Conservation (phyloP, 2,888 invertebrate genomes). For the Mystacides longicornis region DNA sequence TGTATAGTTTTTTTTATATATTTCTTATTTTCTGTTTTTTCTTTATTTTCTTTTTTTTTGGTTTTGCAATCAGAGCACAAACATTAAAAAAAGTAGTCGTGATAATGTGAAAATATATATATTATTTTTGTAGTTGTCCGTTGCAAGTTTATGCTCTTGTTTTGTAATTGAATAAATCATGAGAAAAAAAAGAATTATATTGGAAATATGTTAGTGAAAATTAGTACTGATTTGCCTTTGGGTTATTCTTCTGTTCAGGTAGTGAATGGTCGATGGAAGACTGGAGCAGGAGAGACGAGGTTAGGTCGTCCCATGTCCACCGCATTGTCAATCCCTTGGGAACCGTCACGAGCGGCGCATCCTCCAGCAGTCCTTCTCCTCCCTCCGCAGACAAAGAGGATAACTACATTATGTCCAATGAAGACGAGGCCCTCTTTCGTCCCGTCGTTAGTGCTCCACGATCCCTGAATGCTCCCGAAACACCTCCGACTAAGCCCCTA, state of each 20-base stretch:
- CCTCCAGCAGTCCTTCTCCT: slow-evolving; percentile 34
- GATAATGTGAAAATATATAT: slow-evolving; percentile 3
- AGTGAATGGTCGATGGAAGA: slow-evolving; percentile 43
- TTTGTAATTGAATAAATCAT: slow-evolving; percentile 2
- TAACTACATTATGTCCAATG: slow-evolving; percentile 43
- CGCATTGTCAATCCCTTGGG: slow-evolving; percentile 73
- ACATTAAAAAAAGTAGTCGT: slow-evolving; percentile 1
- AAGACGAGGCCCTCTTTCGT: slow-evolving; percentile 63
- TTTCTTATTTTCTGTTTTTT: background rate
- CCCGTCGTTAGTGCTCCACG: slow-evolving; percentile 54
- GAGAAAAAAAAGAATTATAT: background rate
- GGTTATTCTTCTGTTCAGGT: slow-evolving; percentile 72
- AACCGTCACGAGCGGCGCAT: slow-evolving; percentile 53
- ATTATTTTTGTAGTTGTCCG: background rate
- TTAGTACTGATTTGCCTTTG: slow-evolving; percentile 64
- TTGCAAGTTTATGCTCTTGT: background rate
- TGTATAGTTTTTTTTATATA: slow-evolving; percentile 1
- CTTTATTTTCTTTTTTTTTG: background rate
- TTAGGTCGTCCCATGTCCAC: slow-evolving; percentile 48
- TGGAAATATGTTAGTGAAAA: slow-evolving; percentile 7
- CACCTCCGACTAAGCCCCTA: slow-evolving; percentile 34
- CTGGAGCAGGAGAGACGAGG: slow-evolving; percentile 20
- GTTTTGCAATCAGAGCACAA: background rate
- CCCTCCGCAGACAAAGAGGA: slow-evolving; percentile 41
- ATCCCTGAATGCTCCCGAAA: slow-evolving; percentile 33